Conservation (phyloP, 1,140 invertebrate genomes). For the Cyclargus thomasi region DNA sequence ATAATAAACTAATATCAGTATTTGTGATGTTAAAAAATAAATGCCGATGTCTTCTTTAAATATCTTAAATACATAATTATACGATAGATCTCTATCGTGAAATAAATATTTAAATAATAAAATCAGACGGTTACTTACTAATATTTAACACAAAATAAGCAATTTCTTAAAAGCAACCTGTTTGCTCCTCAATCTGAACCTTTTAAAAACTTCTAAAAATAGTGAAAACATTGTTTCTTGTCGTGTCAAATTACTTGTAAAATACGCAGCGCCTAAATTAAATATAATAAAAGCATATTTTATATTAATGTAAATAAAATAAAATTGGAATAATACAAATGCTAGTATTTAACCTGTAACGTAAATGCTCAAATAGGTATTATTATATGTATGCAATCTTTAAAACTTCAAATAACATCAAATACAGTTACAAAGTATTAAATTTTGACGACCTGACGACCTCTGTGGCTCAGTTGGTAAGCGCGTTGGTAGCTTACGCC, state of each 20-base stretch:
- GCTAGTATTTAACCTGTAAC: neutral
- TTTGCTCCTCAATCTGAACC: neutral
- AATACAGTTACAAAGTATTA: too few relatives aligned
- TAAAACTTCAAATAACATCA: too few relatives aligned
- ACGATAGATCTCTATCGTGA: conserved; percentile 25
- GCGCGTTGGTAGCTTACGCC: too few relatives aligned
- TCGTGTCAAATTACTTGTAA: neutral
- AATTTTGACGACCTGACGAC: too few relatives aligned
- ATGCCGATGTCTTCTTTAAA: conserved; percentile 27
- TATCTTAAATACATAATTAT: conserved; percentile 30
- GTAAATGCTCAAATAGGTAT: too few relatives aligned
- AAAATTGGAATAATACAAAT: neutral
- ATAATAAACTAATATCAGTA: conserved; percentile 10
- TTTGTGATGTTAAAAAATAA: conserved; percentile 29
- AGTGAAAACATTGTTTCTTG: neutral
- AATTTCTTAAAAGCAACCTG: neutral
- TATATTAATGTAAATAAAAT: neutral
- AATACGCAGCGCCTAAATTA: neutral
- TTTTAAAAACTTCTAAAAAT: neutral
- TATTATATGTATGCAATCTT: too few relatives aligned
- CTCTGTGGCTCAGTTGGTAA: too few relatives aligned
- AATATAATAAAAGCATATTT: neutral
- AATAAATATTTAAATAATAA: conserved; percentile 21
- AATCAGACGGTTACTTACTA: neutral
- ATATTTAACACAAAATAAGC: neutral